These are phyloP conservation scores for Caretta caretta DNA, from an alignment of 2,113 vertebrate genomes.

Conservation along the genomic window DNA sequence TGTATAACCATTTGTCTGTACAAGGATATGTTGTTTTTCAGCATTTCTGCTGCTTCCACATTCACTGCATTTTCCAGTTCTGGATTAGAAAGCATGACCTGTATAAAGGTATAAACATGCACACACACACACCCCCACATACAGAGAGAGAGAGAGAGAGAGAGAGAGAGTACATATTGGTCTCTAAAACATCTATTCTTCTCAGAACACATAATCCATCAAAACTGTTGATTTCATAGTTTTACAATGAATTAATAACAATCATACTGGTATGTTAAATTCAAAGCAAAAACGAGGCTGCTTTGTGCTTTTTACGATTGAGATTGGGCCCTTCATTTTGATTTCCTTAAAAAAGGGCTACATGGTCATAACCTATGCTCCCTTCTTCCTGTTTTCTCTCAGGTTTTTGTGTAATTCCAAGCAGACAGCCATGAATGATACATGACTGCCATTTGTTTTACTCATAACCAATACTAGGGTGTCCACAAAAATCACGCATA, in stretches of 20 bases:
- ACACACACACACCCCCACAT: rapidly evolving
- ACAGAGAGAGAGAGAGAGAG: no score
- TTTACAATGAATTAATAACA: background rate
- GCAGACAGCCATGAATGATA: background rate
- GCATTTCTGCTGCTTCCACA: slow-evolving; percentile 11
- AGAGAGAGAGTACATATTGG: background rate
- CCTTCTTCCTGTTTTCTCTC: background rate
- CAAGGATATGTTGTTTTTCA: background rate
- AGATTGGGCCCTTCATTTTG: background rate
- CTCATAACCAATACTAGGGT: background rate
- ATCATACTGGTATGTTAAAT: background rate
- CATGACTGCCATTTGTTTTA: background rate
- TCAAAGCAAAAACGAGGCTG: background rate
- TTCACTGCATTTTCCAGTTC: slow-evolving; percentile 56
- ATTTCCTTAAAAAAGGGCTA: background rate
- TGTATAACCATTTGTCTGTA: slow-evolving; percentile 6
- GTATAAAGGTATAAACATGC: background rate
- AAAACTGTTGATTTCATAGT: background rate
- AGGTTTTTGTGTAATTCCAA: background rate
- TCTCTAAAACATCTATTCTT: background rate
- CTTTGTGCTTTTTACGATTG: background rate
- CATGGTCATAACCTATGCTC: background rate
- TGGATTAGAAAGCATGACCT: slow-evolving; percentile 73
- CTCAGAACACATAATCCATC: background rate
- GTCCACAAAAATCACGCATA: background rate